These are phyloP conservation scores for Tachina lurida DNA, from an alignment of 2,888 invertebrate species.

Conservation along the genomic window DNA sequence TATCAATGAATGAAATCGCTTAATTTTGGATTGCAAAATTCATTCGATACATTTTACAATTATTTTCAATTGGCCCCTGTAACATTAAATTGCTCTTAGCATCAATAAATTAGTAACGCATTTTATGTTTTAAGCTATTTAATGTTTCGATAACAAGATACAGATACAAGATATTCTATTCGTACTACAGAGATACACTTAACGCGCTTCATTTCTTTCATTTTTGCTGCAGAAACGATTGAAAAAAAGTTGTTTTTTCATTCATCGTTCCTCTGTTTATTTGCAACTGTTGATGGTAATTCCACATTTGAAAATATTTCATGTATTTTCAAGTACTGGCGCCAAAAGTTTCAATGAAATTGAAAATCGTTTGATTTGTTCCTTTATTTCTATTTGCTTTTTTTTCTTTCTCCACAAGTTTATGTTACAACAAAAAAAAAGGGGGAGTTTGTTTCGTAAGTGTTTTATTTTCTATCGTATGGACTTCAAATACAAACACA, in stretches of 20 bases:
- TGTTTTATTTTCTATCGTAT: not conserved
- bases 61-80: conserved; percentile 43
- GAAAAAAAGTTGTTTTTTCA: conserved; percentile 30
- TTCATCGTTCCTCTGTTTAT: conserved; percentile 32
- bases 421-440: not conserved
- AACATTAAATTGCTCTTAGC: conserved; percentile 20
- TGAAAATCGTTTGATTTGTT: conserved; percentile 43
- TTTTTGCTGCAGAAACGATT: conserved; percentile 7
- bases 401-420: conserved; percentile 19
- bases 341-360: conserved; percentile 74
- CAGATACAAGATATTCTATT: conserved; percentile 23
- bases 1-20: conserved; percentile 8
- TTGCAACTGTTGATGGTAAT: conserved; percentile 43
- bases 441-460: conserved; percentile 31
- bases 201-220: conserved; percentile 58
- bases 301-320: conserved; percentile 49
- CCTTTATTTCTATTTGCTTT: conserved; percentile 14
- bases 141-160: conserved; percentile 46
- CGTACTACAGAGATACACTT: conserved; percentile 42
- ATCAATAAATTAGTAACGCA: conserved; percentile 41
- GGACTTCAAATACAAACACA: conserved; percentile 19
- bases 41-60: conserved; percentile 33
- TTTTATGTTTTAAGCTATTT: conserved; percentile 29
- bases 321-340: conserved; percentile 73
- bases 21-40: conserved; percentile 29